Conservation (phyloP, 2,888 invertebrate genomes). For the Plutella xylostella region DNA sequence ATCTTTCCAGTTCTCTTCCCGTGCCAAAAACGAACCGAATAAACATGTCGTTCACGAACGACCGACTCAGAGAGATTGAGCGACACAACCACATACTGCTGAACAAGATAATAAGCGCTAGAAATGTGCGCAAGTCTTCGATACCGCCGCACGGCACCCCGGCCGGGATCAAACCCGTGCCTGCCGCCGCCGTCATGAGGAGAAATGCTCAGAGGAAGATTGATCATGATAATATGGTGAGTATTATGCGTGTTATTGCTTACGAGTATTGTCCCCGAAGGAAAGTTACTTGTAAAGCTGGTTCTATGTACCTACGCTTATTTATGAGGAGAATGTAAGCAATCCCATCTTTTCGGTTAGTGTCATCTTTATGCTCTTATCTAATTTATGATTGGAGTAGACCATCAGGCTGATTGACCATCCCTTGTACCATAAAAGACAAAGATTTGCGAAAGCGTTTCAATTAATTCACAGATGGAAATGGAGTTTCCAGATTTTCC, state of each 20-base stretch:
- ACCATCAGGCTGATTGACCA: background rate
- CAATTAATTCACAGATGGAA: too few species aligned
- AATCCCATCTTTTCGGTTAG: too few species aligned
- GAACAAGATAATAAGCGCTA: constrained; percentile 64
- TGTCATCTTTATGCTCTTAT: too few species aligned
- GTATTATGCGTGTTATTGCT: background rate
- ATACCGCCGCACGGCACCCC: constrained; percentile 34
- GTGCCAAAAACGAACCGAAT: constrained; percentile 37
- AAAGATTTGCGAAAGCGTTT: too few species aligned
- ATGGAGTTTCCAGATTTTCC: too few species aligned
- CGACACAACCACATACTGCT: constrained; percentile 71
- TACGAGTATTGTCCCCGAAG: too few species aligned
- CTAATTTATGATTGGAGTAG: background rate
- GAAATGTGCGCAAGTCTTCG: constrained; percentile 43
- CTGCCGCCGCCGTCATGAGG: constrained; percentile 61
- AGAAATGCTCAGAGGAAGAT: constrained; percentile 68
- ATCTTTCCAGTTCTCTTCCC: constrained; percentile 37
- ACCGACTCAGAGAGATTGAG: constrained; percentile 71
- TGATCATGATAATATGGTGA: constrained; percentile 69
- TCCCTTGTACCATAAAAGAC: background rate
- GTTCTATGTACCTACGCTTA: too few species aligned
- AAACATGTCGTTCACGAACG: constrained; percentile 70
- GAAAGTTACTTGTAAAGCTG: too few species aligned
- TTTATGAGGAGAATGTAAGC: too few species aligned
- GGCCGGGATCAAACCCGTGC: constrained; percentile 25